Base-by-base conservation (phyloP, 1,140 invertebrate genomes). In the Cotesia typhae region DNA sequence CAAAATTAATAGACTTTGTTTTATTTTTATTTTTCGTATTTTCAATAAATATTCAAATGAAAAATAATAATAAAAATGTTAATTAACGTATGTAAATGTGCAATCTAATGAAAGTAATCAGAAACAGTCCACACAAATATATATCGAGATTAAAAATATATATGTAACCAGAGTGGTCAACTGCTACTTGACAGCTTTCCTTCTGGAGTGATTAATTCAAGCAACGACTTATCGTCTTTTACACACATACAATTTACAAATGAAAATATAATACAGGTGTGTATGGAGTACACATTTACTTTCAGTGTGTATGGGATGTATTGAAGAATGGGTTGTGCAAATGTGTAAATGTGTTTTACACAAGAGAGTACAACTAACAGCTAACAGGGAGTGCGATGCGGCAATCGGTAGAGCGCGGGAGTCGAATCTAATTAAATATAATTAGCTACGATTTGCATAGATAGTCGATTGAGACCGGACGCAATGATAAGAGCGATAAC, bases 381-480 rank as follows among this genome's bases (percentile, higher is more conserved):
- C 28, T 28, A 28, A 28, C 41, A 47, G 41, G 6, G 41, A 47
- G 41, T 47, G 76, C 76, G 75, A 77, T 75, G 76, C 77, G 71
- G 77, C 77, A 81, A 84, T 84, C 82, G 79, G 82, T 82, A 79
- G 79, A 81, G 78, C 79, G 79, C 80, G 79, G 79, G 77, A 82
- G 80, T 83, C 81, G 84, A 85, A 87, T 86, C 85, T 87, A 86
- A 87, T 87, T 87, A 87, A 87, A 87, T 87, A 87, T 87, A 87
- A 87, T 87, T 87, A 86, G 86, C 81, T 79, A 81, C 78, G 85
- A 87, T 87, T 87, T 86, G 84, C 85, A 87, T 87, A 86, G 86
- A 86, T 86, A 85, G 79, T 73, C 81, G 83, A 85, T 85, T 81
- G 82, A 84, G 83, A 84, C 84, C 86, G 84, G 84, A 87, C 83